These are phyloP conservation scores for Lepisosteus oculatus DNA, from an alignment of 2,113 vertebrate genomes.

Conservation along the genomic window DNA sequence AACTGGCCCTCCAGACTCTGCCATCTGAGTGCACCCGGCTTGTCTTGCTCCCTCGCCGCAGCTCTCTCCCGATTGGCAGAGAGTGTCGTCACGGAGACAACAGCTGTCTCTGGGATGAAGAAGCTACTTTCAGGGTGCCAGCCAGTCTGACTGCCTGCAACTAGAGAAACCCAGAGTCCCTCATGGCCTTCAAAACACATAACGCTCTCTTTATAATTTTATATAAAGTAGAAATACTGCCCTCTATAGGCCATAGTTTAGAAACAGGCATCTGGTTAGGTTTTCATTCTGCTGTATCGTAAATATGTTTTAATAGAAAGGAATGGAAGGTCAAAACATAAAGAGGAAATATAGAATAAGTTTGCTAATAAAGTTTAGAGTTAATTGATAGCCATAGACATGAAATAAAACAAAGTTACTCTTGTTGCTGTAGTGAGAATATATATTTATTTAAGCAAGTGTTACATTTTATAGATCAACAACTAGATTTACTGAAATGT, in stretches of 20 bases:
- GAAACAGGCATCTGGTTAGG: too few species aligned
- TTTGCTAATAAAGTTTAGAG: too few species aligned
- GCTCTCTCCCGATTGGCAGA: constrained; percentile 52
- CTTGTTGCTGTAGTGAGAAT: too few species aligned
- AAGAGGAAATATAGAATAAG: too few species aligned
- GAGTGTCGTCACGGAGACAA: constrained; percentile 62
- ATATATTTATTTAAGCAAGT: too few species aligned
- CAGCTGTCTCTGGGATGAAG: constrained; percentile 60
- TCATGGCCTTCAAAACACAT: constrained; percentile 50
- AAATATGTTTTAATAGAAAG: too few species aligned
- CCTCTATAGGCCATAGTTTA: constrained; percentile 16
- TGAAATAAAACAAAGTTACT: too few species aligned
- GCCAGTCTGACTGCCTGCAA: constrained; percentile 77
- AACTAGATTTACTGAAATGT: too few species aligned
- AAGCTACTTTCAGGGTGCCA: constrained; percentile 52
- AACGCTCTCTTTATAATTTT: constrained; percentile 2
- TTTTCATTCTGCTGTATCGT: too few species aligned
- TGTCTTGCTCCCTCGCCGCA: constrained; percentile 33
- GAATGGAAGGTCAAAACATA: too few species aligned
- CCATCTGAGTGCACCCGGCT: constrained; percentile 42
- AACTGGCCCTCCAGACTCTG: constrained; percentile 54
- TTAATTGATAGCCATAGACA: too few species aligned
- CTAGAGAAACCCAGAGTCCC: constrained; percentile 66
- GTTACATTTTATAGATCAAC: too few species aligned
- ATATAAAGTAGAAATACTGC: constrained; percentile 16